Evolutionary conservation across 2,888 invertebrate genomes (phyloP).

Genomic region (Zaprionus lineosus): DNA sequence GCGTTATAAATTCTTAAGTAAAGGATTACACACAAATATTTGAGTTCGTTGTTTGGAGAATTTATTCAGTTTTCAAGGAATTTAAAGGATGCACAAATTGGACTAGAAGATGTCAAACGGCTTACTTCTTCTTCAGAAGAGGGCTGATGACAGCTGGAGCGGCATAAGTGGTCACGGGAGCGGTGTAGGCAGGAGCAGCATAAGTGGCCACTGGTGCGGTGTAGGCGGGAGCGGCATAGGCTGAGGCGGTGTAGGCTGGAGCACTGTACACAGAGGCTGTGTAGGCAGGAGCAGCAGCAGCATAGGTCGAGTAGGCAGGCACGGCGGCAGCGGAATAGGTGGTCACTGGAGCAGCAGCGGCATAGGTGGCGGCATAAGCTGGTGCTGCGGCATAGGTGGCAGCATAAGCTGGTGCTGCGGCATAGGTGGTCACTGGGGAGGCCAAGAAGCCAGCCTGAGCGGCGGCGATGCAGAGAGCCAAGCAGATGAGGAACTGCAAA

Average conservation of each 20-base stretch:
- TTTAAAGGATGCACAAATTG: neutral
- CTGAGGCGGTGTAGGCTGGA: slow-evolving; percentile 54
- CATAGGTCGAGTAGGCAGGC: slow-evolving; percentile 54
- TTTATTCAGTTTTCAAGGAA: slow-evolving; percentile 45
- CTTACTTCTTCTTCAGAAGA: slow-evolving; percentile 72
- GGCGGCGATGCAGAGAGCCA: slow-evolving; percentile 74
- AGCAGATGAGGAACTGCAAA: slow-evolving; percentile 75
- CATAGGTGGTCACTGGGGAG: slow-evolving; percentile 45
- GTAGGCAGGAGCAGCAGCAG: slow-evolving; percentile 50
- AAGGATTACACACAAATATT: too few relatives aligned
- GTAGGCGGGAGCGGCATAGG: slow-evolving; percentile 40
- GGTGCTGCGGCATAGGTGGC: slow-evolving; percentile 56
- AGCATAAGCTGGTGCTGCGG: slow-evolving; percentile 52
- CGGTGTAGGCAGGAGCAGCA: slow-evolving; percentile 47
- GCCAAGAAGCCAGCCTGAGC: slow-evolving; percentile 74
- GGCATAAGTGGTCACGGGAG: slow-evolving; percentile 61
- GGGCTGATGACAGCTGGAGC: slow-evolving; percentile 64
- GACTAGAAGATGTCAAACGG: neutral
- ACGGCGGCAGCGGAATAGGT: slow-evolving; percentile 46
- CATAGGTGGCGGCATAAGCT: slow-evolving; percentile 44
- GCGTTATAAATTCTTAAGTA: too few relatives aligned
- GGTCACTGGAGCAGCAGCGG: slow-evolving; percentile 55
- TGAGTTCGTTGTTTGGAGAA: neutral
- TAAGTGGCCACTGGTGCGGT: slow-evolving; percentile 45
- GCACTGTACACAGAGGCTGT: slow-evolving; percentile 47